Percentiles rank a stretch among this genome's conserved stretches.
Evolutionary conservation across 1,140 invertebrate species (phyloP).

Genomic region (Zaprionus lachaisei): DNA sequence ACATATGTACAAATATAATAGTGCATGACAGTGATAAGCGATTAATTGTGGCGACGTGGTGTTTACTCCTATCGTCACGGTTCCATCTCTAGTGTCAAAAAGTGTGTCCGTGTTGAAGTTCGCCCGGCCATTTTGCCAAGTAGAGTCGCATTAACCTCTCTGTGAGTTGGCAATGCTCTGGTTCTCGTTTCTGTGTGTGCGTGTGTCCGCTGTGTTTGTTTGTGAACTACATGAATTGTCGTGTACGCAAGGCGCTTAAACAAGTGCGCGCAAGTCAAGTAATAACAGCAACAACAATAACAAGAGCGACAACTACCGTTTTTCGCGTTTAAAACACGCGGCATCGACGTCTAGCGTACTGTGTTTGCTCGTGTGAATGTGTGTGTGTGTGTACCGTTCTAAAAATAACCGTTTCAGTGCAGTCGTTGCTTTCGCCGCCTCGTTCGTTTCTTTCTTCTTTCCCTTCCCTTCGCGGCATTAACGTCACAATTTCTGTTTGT

Average conservation of each 20-base stretch:
- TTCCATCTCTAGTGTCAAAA: slow-evolving; percentile 55
- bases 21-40: background rate
- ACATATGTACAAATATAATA: background rate
- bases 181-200: background rate
- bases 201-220: background rate
- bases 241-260: slow-evolving; percentile 45
- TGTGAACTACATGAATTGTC: slow-evolving; percentile 44
- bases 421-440: slow-evolving; percentile 36
- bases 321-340: slow-evolving; percentile 39
- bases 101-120: slow-evolving; percentile 47
- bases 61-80: slow-evolving; percentile 17
- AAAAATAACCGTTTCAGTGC: slow-evolving; percentile 74
- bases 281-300: slow-evolving; percentile 35
- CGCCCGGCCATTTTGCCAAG: slow-evolving; percentile 40
- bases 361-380: slow-evolving; percentile 25
- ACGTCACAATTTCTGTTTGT: slow-evolving; percentile 51
- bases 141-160: slow-evolving; percentile 59
- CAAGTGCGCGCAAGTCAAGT: slow-evolving; percentile 53
- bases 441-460: slow-evolving; percentile 11
- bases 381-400: slow-evolving; percentile 64
- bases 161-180: slow-evolving; percentile 14
- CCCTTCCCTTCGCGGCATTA: background rate
- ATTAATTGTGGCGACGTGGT: background rate
- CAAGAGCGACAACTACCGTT: slow-evolving; percentile 44
- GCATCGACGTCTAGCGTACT: slow-evolving; percentile 25